Evolutionary conservation across 1,140 invertebrate species (phyloP), one percentile per base, ranked within the genome.

Genomic region (Helicoverpa zea): DNA sequence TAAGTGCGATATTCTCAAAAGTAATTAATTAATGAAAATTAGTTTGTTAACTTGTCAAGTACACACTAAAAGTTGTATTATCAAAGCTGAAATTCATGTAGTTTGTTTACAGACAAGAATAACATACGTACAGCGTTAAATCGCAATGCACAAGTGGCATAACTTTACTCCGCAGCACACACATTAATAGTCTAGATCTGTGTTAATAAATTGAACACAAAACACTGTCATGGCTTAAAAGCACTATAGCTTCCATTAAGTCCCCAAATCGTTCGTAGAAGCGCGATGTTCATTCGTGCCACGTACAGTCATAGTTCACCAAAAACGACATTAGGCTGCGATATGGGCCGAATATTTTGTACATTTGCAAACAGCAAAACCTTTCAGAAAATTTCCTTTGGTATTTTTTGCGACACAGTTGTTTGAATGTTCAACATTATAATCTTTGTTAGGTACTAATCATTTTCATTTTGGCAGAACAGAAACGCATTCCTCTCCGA

Each of bases 281-380:
- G 43, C 64, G 18, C 43, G n/a, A 43, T 68, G 64, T 68, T 16
- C 64, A 68, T 68, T 68, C 64, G 64, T 68, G 18, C 43, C 64
- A 68, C 64, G 64, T 68, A 68, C 64, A 68, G 43, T 68, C 64
- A 68, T 68, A 68, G 43, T 68, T 68, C 64, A 68, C 64, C 43
- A 68, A 49, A 68, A 68, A 68, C 64, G 43, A 68, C 64, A 68
- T 68, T 68, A 68, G 16, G n/a, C 64, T 68, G 64, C 49, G 43
- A 68, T 68, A 68, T 68, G 64, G 64, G 16, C 16, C 64, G 64
- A 68, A 68, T 49, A 68, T 68, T 68, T 68, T 68, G 64, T 68
- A 49, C n/a, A 68, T 49, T 68, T 68, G 64, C 16, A 49, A 68
- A 68, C 64, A 68, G n/a, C 35, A 43, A 43, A 43, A 43, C 35